phyloP scores from a whole-genome alignment of 1,140 invertebrate species.

The Dreissena polymorpha region DNA sequence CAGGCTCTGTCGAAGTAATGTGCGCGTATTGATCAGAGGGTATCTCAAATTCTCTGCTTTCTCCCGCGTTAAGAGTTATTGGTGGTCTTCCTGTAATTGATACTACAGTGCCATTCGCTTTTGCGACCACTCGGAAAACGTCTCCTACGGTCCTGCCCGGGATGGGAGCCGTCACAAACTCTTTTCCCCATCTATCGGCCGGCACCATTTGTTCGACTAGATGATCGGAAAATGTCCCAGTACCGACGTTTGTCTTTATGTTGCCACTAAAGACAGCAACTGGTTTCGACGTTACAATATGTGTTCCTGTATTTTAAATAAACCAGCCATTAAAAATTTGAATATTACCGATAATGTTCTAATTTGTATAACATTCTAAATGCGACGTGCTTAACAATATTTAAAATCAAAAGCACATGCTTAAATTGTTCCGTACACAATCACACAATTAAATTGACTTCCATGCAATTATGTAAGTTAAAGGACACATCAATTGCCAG shows the following conservation, averaged over 20 bases:
- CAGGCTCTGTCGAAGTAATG: slow-evolving; percentile 51
- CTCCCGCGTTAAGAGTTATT: slow-evolving; percentile 45
- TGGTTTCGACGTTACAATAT: slow-evolving; percentile 57
- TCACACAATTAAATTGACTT: too few species aligned
- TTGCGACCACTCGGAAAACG: slow-evolving; percentile 60
- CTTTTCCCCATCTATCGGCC: slow-evolving; percentile 67
- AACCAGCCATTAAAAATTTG: not conserved
- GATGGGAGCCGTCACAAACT: slow-evolving; percentile 64
- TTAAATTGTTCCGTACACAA: too few species aligned
- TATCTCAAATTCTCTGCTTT: slow-evolving; percentile 26
- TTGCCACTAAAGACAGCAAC: slow-evolving; percentile 66
- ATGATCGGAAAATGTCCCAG: slow-evolving; percentile 61
- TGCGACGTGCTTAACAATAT: too few species aligned
- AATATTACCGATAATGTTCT: not conserved
- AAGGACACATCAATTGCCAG: too few species aligned
- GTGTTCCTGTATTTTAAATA: slow-evolving; percentile 51
- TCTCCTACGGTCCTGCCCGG: slow-evolving; percentile 62
- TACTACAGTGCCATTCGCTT: slow-evolving; percentile 55
- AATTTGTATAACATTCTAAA: too few species aligned
- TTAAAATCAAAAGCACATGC: too few species aligned
- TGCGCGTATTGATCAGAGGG: slow-evolving; percentile 42
- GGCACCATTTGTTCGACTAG: slow-evolving; percentile 70
- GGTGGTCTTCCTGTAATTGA: slow-evolving; percentile 44
- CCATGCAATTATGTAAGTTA: too few species aligned
- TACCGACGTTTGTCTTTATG: slow-evolving; percentile 60